Percentiles rank a stretch among this genome's conserved stretches.
phyloP scores from a whole-genome alignment of 2,888 invertebrate species.

The Dioctria rufipes region DNA sequence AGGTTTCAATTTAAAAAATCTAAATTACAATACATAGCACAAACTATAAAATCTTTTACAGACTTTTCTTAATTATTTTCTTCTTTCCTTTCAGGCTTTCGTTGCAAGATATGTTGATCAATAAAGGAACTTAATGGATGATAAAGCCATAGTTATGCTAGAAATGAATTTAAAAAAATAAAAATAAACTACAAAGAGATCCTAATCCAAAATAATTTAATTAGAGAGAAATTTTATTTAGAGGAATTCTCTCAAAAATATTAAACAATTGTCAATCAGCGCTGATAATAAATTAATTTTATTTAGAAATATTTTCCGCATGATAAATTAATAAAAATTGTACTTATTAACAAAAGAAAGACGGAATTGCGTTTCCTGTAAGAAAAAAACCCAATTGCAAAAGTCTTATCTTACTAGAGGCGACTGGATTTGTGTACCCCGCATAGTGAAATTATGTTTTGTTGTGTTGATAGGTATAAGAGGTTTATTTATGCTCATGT shows the following conservation, averaged over 20 bases:
- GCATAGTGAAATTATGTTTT: neutral
- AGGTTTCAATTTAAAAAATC: too few species aligned
- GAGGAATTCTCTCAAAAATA: neutral
- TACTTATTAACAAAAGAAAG: neutral
- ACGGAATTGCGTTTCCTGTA: neutral
- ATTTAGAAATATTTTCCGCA: constrained; percentile 6
- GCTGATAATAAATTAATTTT: constrained; percentile 38
- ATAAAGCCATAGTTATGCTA: constrained; percentile 11
- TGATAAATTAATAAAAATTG: constrained; percentile 2
- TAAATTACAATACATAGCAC: too few species aligned
- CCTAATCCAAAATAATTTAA: constrained; percentile 22
- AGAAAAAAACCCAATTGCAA: neutral
- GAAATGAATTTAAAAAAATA: constrained; percentile 23
- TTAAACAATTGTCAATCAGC: constrained; percentile 46
- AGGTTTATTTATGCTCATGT: neutral
- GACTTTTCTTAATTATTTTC: constrained; percentile 55
- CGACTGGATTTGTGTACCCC: neutral
- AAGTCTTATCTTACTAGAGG: neutral
- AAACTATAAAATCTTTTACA: too few species aligned
- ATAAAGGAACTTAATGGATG: neutral
- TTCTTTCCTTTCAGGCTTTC: constrained; percentile 65
- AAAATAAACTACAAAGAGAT: constrained; percentile 18
- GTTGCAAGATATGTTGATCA: constrained; percentile 68
- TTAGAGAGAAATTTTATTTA: constrained; percentile 21
- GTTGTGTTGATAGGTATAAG: neutral